These are phyloP conservation scores for Bovichtus variegatus DNA, from an alignment of 2,797 vertebrate species.

Conservation along the genomic window DNA sequence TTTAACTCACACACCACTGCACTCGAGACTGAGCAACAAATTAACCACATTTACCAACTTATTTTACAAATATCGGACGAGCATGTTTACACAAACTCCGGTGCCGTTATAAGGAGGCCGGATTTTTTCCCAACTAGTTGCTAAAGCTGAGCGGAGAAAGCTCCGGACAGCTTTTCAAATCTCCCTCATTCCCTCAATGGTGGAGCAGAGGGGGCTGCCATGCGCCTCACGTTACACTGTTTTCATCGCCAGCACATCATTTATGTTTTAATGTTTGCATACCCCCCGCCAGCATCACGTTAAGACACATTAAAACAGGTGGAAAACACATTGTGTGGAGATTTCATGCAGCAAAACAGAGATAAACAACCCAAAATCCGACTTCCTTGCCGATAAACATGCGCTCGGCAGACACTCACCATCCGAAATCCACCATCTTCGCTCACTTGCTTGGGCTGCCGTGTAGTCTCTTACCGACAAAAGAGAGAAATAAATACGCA, in stretches of 20 bases:
- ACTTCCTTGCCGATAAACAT: constrained; percentile 87
- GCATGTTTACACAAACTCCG: not conserved
- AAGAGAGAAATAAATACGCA: constrained; percentile 77
- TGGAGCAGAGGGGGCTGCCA: constrained; percentile 87
- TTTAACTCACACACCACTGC: constrained; percentile 89
- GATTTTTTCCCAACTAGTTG: constrained; percentile 44
- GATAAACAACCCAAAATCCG: constrained; percentile 76
- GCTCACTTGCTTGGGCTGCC: constrained; percentile 85
- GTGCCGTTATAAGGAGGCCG: not conserved
- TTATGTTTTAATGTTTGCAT: constrained; percentile 33
- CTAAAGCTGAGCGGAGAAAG: constrained; percentile 52
- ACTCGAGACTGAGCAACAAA: constrained; percentile 70
- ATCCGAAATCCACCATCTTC: constrained; percentile 92
- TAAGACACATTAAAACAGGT: constrained; percentile 18
- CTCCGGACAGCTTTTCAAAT: constrained; percentile 90
- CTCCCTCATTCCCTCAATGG: constrained; percentile 92
- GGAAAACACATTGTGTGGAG: constrained; percentile 1
- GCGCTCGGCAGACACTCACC: constrained; percentile 90
- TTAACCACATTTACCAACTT: constrained; percentile 48
- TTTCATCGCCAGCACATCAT: constrained; percentile 77
- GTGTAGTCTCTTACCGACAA: constrained; percentile 82
- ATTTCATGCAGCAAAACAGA: constrained; percentile 14
- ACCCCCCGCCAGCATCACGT: not conserved
- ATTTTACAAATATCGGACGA: constrained; percentile 1
- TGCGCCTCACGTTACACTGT: constrained; percentile 88